phyloP scores from a whole-genome alignment of 2,888 invertebrate genomes.

The Orthosia incerta region DNA sequence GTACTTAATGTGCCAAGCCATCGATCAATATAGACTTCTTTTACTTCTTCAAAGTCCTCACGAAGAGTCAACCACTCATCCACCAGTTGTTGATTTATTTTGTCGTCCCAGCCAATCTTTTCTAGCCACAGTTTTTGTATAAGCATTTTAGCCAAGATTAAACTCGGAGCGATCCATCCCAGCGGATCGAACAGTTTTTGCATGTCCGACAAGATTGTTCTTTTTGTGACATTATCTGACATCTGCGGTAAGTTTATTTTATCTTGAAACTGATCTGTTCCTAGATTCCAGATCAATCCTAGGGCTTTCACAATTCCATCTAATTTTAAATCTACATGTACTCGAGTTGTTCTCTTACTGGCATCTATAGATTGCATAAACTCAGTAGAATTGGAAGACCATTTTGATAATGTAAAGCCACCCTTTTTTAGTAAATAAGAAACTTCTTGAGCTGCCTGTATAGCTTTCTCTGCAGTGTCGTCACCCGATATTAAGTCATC shows the following conservation, averaged over 20 bases:
- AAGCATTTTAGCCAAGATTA: neutral
- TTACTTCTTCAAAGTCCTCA: neutral
- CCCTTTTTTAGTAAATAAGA: too few relatives aligned
- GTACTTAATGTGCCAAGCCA: slow-evolving; percentile 1
- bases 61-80: neutral
- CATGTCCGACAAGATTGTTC: too few relatives aligned
- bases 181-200: too few relatives aligned
- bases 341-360: slow-evolving; percentile 1
- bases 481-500: too few relatives aligned
- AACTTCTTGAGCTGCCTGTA: too few relatives aligned
- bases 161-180: too few relatives aligned
- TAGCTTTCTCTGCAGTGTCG: too few relatives aligned
- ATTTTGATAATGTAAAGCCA: too few relatives aligned
- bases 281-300: too few relatives aligned
- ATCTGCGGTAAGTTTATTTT: too few relatives aligned
- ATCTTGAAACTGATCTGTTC: too few relatives aligned
- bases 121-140: neutral
- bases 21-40: slow-evolving; percentile 4
- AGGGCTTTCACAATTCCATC: neutral
- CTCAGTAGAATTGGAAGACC: slow-evolving; percentile 8
- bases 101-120: neutral
- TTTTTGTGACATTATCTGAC: too few relatives aligned
- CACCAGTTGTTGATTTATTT: neutral
- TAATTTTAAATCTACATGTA: neutral
- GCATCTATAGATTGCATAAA: slow-evolving; percentile 20